Evolutionary conservation across 2,797 vertebrate species (phyloP), one percentile per base, ranked within the genome.

Genomic region (Danio kyathit): DNA sequence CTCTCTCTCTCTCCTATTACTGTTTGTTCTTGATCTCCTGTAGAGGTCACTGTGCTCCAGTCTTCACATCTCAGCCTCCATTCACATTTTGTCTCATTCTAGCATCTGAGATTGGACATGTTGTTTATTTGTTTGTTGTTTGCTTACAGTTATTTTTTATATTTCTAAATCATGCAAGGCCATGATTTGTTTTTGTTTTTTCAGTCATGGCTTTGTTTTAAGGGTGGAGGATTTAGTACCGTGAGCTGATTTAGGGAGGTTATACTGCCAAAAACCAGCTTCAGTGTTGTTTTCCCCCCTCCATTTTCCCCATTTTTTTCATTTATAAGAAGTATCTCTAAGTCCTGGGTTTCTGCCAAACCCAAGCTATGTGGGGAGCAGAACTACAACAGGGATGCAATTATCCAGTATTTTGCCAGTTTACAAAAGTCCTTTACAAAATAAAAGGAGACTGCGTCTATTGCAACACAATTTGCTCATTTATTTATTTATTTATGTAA

Each of bases 31-130:
- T 46, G 29, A 64, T 78, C 74, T 81, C 91, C 91, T 91, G 88
- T 85, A 93, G 92, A 89, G 90, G 91, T 90, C 92, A 88, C 89
- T 91, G 65, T 88, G 74, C 83, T 85, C 86, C 84, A 88, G 63
- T 87, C 76, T 82, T 86, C 79, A 49, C 61, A 14, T 75, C 6
- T 74, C 14, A 51, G 2, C 65, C 67, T 52, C 56, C 11, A 74
- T 29, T 81, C 70, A 51, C 29, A 5, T 70, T 61, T 40, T 54
- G 38, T 48, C 5, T 57, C 5, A 61, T 48, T 14, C 54, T 66
- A 19, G 19, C 57, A 29, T 64, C 60, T 7, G 41, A 17, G 61
- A 52, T 14, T 13, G 74, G 67, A 72, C 17, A 1, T 1, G 38
- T 65, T 54, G 43, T 69, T 69, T 67, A 41, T 48, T 59, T n/a